Evolutionary conservation across 1,140 invertebrate species (phyloP).

Genomic region (Camponotus floridanus): DNA sequence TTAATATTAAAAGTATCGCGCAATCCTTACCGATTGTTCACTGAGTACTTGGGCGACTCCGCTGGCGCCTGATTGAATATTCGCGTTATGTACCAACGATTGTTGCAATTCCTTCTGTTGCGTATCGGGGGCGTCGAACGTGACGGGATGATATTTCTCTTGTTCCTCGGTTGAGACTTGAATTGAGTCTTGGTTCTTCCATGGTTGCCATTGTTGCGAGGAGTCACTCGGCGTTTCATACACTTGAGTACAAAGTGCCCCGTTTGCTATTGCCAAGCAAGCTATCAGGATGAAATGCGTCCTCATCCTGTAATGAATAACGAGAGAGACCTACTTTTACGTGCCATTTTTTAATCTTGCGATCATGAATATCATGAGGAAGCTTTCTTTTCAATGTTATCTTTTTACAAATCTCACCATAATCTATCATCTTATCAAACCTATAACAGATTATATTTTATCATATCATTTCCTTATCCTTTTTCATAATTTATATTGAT

Average conservation of each 20-base stretch:
- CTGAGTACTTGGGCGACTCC: conserved; percentile 74
- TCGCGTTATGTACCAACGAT: conserved; percentile 67
- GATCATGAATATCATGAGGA: neutral
- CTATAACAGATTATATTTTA: neutral
- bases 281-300: conserved; percentile 77
- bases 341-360: neutral
- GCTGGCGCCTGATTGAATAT: conserved; percentile 77
- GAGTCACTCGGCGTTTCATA: conserved; percentile 66
- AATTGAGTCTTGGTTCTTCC: conserved; percentile 75
- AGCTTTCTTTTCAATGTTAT: neutral
- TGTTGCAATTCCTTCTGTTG: conserved; percentile 52
- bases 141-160: conserved; percentile 74
- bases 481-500: no score
- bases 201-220: conserved; percentile 75
- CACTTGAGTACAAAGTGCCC: conserved; percentile 77
- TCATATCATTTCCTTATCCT: neutral
- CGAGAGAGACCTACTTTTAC: neutral
- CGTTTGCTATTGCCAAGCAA: conserved; percentile 70
- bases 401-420: neutral
- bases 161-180: conserved; percentile 71
- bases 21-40: conserved; percentile 54
- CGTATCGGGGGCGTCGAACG: conserved; percentile 74
- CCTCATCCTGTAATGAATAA: conserved; percentile 75
- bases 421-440: conserved; percentile 12
- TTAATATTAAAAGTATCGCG: conserved; percentile 14